These are phyloP conservation scores for Oligia latruncula DNA, from an alignment of 2,888 invertebrate species.

Conservation along the genomic window DNA sequence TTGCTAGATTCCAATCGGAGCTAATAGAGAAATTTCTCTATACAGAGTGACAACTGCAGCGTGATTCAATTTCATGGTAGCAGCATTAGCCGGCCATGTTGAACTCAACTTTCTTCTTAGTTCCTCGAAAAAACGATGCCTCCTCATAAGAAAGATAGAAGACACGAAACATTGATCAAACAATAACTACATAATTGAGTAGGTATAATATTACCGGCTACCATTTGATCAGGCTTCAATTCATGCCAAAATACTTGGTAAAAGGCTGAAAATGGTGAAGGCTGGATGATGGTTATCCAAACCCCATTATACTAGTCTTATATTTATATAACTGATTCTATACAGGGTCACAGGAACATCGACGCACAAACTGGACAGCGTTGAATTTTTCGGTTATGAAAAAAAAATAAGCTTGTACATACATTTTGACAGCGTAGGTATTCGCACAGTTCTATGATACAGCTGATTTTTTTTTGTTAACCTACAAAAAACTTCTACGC, in stretches of 20 bases:
- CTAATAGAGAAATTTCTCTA: background rate
- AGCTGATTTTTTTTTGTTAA: no score
- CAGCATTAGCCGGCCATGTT: background rate
- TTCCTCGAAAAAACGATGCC: background rate
- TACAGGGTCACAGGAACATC: no score
- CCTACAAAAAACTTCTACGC: no score
- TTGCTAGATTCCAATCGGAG: background rate
- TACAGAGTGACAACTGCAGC: constrained; percentile 9
- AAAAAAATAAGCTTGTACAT: no score
- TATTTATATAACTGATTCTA: background rate
- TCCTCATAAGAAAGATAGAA: background rate
- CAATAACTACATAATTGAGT: background rate
- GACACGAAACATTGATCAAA: background rate
- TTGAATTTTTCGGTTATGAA: no score
- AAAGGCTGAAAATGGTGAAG: background rate
- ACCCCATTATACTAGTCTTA: background rate
- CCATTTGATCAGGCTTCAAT: background rate
- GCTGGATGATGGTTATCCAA: background rate
- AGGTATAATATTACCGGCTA: background rate
- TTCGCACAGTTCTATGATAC: no score
- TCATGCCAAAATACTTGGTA: background rate
- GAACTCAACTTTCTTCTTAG: constrained; percentile 13
- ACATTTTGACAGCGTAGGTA: no score
- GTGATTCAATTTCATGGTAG: constrained; percentile 16
- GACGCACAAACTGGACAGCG: no score